Conservation (phyloP, 2,797 vertebrate genomes). For the Lates japonicus region DNA sequence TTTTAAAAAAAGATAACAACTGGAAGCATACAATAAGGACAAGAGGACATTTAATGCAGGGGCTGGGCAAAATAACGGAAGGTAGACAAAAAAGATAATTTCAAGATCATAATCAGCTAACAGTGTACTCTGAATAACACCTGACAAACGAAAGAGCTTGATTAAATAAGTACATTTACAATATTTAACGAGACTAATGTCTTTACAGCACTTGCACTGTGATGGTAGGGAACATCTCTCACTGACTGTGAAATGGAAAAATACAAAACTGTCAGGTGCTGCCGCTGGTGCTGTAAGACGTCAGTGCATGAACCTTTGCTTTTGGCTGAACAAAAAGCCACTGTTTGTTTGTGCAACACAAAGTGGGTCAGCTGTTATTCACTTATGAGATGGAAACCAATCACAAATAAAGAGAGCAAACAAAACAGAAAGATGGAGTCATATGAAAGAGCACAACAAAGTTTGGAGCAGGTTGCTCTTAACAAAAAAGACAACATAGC, state of each 20-base stretch:
- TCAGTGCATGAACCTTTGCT: background rate
- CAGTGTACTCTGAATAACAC: background rate
- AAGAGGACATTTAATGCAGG: background rate
- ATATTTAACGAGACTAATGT: background rate
- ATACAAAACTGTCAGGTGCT: background rate
- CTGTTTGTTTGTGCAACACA: constrained; percentile 29
- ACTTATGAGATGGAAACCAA: constrained; percentile 23
- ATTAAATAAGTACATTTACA: background rate
- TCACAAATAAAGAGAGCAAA: background rate
- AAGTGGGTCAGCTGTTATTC: constrained; percentile 14
- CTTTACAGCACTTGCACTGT: background rate
- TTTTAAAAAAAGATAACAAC: background rate
- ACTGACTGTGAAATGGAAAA: background rate
- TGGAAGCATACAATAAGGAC: background rate
- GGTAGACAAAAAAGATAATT: background rate
- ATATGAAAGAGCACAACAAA: constrained; percentile 16
- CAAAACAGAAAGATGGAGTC: constrained; percentile 24
- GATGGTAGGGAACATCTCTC: background rate
- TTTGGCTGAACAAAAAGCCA: constrained; percentile 30
- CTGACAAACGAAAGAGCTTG: background rate
- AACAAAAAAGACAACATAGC: background rate
- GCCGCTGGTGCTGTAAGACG: background rate
- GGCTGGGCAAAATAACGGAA: background rate
- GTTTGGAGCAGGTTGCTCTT: constrained; percentile 19
- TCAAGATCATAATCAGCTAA: background rate